Base-by-base conservation (phyloP, 1,140 invertebrate genomes). In the Drosophila funebris region DNA sequence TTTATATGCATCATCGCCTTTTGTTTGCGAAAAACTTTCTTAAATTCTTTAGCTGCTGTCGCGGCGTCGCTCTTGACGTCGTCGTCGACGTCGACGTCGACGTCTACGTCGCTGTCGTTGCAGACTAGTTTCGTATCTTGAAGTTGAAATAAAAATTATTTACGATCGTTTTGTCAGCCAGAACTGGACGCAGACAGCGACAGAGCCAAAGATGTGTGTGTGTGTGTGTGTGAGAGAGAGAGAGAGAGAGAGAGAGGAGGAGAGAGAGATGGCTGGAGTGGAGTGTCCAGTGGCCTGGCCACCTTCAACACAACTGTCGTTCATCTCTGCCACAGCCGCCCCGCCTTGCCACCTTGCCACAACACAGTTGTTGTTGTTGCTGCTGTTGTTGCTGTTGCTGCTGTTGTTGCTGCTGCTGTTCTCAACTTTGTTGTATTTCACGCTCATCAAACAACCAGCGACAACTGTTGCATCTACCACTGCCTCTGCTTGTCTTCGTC, bases 131-230 rank as follows among this genome's bases (percentile, higher is more conserved):
- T 88, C 48, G 83, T 79, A 85, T 85, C 82, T 85, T 81, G 14
- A 85, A 81, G 82, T 88, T 82, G 78, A 88, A 83, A 88, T 87
- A 87, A 88, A 87, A 87, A 87, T 87, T 88, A 87, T 87, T 87
- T 87, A 87, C 83, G 83, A 87, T 87, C 83, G 78, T 87, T 87
- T 87, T 87, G 83, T 87, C 83, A 87, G 78, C 75, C 53, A 84
- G 81, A 84, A 84, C 81, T 85, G 80, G 64, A 77, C 52, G 67
- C 70, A 63, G 57, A 54, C 57, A 72, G 48, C 11, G 29, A 57
- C 39, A 41, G 9, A 41, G 41, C 27, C 52, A 60, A 39, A 27
- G 22, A n/a, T n/a, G n/a, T n/a, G n/a, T n/a, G n/a, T n/a, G n/a
- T n/a, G n/a, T n/a, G n/a, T n/a, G n/a, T n/a, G n/a, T 2, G 50